Evolutionary conservation across 2,113 vertebrate species (phyloP).

Genomic region (Silurus glanis): DNA sequence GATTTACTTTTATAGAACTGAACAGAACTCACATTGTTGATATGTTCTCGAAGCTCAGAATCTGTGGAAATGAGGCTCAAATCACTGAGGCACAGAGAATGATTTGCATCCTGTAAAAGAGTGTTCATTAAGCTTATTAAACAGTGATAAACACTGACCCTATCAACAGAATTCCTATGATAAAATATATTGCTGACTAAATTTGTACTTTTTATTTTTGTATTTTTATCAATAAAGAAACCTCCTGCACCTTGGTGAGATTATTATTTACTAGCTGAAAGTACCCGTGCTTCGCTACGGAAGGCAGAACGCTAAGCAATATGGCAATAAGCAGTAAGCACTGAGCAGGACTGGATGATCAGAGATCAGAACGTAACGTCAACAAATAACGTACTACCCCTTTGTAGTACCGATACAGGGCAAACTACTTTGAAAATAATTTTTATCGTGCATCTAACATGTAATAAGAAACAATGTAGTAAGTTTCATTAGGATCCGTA

Average conservation of each 20-base stretch:
- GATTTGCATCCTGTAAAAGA: constrained; percentile 87
- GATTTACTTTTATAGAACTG: background rate
- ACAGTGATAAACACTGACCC: background rate
- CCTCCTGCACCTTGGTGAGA: background rate
- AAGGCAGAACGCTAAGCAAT: no score
- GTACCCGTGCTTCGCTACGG: no score
- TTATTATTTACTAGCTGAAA: no score
- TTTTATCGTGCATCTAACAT: no score
- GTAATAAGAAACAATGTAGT: no score
- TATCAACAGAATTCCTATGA: background rate
- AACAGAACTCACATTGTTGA: constrained; percentile 80
- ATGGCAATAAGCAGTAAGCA: no score
- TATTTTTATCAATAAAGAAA: background rate
- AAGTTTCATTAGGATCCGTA: no score
- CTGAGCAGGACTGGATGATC: no score
- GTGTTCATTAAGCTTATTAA: background rate
- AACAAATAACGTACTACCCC: no score
- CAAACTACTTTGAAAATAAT: no score
- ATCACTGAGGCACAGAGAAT: constrained; percentile 95
- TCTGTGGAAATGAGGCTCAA: constrained; percentile 94
- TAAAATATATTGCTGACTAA: background rate
- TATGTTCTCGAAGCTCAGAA: constrained; percentile 88
- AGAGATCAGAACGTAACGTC: no score
- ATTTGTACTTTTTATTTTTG: background rate
- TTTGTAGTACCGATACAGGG: no score